phyloP scores from a whole-genome alignment of 23 tunicate genomes.

The Phallusia fumigata region DNA sequence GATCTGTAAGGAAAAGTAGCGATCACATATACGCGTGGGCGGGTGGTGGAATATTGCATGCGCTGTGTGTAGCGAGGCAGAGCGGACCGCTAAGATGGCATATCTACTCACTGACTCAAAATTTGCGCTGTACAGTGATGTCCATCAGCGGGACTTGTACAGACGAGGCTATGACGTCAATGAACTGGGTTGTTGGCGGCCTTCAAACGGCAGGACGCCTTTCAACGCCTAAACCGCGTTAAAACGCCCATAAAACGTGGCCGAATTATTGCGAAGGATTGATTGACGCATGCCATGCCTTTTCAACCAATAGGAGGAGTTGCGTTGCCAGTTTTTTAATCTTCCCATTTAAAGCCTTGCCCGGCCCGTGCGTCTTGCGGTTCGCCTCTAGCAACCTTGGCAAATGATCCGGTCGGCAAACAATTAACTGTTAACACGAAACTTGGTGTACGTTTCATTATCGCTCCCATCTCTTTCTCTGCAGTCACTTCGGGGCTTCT shows the following conservation, averaged over 20 bases:
- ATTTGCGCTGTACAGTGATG: background rate
- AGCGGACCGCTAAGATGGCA: too few relatives aligned
- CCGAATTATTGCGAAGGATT: conserved; percentile 2
- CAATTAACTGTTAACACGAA: background rate
- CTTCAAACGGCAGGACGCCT: conserved; percentile 3
- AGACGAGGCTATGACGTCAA: conserved; percentile 1
- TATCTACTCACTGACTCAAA: too few relatives aligned
- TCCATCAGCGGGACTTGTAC: background rate
- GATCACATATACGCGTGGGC: too few relatives aligned
- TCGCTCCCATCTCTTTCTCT: too few relatives aligned
- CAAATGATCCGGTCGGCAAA: background rate
- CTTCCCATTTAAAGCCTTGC: background rate
- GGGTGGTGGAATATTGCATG: too few relatives aligned
- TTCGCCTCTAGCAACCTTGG: background rate
- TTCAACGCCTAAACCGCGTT: background rate
- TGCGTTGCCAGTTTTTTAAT: background rate
- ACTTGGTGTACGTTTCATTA: too few relatives aligned
- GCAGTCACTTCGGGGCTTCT: too few relatives aligned
- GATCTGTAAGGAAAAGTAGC: too few relatives aligned
- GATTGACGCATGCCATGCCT: background rate
- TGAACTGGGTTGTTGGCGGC: background rate
- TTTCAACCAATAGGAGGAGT: background rate
- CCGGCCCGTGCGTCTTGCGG: background rate
- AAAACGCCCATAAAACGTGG: background rate
- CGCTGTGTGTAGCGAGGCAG: too few relatives aligned